Evolutionary conservation across 2,113 vertebrate species (phyloP).

Genomic region (Zosterops hypoxanthus): DNA sequence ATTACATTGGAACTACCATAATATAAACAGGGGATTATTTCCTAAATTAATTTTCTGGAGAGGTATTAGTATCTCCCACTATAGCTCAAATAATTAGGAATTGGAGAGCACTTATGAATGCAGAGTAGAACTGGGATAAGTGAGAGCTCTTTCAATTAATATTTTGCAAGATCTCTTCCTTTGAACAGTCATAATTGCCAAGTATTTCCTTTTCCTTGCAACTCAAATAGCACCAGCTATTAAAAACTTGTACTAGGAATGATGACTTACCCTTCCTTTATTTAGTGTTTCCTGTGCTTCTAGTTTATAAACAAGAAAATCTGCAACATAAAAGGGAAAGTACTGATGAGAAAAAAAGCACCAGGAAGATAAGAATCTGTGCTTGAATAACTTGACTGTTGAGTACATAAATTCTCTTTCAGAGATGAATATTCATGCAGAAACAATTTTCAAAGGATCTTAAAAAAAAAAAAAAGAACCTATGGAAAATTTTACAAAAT

Average conservation of each 20-base stretch:
- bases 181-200: background rate
- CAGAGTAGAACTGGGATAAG: background rate
- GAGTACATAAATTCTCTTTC: background rate
- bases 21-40: background rate
- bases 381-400: background rate
- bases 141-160: conserved; percentile 11
- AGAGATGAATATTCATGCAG: background rate
- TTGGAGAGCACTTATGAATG: background rate
- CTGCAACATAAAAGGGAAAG: conserved; percentile 72
- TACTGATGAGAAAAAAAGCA: background rate
- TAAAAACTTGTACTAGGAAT: background rate
- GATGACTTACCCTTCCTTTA: conserved; percentile 92
- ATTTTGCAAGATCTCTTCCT: conserved; percentile 14
- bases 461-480: fast-evolving
- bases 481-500: background rate
- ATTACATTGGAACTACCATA: background rate
- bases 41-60: conserved; percentile 29
- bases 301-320: conserved; percentile 94
- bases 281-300: conserved; percentile 95
- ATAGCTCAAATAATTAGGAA: background rate
- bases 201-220: conserved; percentile 3
- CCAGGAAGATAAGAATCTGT: background rate
- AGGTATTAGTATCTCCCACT: background rate
- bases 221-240: background rate
- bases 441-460: background rate